Evolutionary conservation across 2,797 vertebrate species (phyloP).

Genomic region (Halcyon smyrnensis): DNA sequence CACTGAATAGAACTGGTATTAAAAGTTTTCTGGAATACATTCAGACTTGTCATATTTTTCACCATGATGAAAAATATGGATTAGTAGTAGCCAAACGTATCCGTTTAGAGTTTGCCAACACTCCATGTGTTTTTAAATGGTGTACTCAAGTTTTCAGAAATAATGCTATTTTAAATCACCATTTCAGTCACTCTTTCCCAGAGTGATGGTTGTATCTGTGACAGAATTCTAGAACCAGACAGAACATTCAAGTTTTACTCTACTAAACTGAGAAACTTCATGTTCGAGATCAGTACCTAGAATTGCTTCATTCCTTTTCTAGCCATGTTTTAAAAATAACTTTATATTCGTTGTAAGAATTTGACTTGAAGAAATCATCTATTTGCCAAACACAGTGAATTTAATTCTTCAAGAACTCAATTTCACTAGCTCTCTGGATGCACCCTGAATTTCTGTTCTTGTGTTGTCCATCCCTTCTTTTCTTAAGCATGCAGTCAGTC

Average conservation of each 20-base stretch:
- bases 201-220: neutral
- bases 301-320: neutral
- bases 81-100: neutral
- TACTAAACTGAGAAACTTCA: neutral
- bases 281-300: neutral
- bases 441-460: slow-evolving; percentile 46
- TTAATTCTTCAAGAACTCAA: neutral
- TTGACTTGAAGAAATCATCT: neutral
- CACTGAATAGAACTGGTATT: neutral
- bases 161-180: neutral
- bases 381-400: neutral
- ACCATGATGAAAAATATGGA: neutral
- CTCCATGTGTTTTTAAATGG: neutral
- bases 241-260: neutral
- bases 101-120: neutral
- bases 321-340: neutral
- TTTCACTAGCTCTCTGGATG: slow-evolving; percentile 58
- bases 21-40: neutral
- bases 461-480: slow-evolving; percentile 9
- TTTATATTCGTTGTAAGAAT: neutral
- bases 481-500: neutral
- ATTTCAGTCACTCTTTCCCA: neutral
- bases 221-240: neutral
- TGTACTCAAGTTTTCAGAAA: neutral
- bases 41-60: neutral